Evolutionary conservation across 2,888 invertebrate genomes (phyloP).

Genomic region (Cyclophora albipunctata): DNA sequence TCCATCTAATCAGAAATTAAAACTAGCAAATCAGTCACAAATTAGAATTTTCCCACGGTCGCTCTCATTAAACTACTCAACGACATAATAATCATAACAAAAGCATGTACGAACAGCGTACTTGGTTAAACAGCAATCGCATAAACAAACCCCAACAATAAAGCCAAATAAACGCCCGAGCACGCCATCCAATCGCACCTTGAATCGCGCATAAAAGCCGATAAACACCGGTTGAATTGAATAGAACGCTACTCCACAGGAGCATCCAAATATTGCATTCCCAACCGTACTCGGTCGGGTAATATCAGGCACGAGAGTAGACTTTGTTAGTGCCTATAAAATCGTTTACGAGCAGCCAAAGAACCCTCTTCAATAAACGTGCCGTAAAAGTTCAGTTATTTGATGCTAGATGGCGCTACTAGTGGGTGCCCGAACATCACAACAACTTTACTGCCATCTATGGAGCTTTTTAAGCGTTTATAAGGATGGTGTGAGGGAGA

Average conservation of each 20-base stretch:
- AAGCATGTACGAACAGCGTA: slow-evolving; percentile 70
- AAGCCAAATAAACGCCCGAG: slow-evolving; percentile 74
- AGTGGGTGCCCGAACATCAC: slow-evolving; percentile 67
- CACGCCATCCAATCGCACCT: slow-evolving; percentile 76
- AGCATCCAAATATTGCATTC: slow-evolving; percentile 68
- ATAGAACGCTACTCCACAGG: slow-evolving; percentile 63
- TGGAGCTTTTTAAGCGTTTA: slow-evolving; percentile 68
- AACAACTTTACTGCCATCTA: slow-evolving; percentile 74
- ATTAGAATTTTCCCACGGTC: slow-evolving; percentile 47
- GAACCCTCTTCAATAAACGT: slow-evolving; percentile 74
- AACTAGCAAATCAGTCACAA: slow-evolving; percentile 24
- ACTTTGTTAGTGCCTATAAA: slow-evolving; percentile 72
- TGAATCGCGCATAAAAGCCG: slow-evolving; percentile 74
- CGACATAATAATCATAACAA: slow-evolving; percentile 73
- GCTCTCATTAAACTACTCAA: slow-evolving; percentile 54
- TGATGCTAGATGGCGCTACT: slow-evolving; percentile 71
- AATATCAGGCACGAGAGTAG: slow-evolving; percentile 67
- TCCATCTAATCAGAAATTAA: slow-evolving; percentile 29
- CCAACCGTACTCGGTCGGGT: slow-evolving; percentile 68
- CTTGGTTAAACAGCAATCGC: slow-evolving; percentile 75
- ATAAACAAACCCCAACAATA: slow-evolving; percentile 76
- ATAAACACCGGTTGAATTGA: slow-evolving; percentile 72
- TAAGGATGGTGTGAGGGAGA: slow-evolving; percentile 40
- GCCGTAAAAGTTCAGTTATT: slow-evolving; percentile 73
- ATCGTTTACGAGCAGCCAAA: slow-evolving; percentile 75